Conservation (phyloP, 2,797 vertebrate genomes). For the Caiman crocodilus region DNA sequence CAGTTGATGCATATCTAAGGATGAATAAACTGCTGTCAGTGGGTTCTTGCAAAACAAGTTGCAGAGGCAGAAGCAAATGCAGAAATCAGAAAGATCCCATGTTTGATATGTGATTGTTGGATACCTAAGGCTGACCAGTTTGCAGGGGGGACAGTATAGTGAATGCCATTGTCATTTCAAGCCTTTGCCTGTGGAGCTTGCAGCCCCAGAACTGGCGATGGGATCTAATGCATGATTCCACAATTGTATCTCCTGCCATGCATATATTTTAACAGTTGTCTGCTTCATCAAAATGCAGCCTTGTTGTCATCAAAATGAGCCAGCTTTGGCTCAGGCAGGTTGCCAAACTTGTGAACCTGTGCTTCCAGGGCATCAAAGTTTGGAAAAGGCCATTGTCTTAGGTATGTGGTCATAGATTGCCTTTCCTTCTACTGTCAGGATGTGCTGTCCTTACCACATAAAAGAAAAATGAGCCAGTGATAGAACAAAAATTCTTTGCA, state of each 20-base stretch:
- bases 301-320: neutral
- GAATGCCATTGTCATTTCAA: too few relatives aligned
- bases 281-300: neutral
- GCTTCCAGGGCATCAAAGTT: rapidly evolving
- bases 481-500: neutral
- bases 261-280: too few relatives aligned
- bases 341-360: rapidly evolving
- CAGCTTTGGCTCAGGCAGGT: neutral
- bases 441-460: neutral
- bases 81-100: neutral
- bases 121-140: neutral
- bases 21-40: neutral
- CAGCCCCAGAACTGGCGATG: too few relatives aligned
- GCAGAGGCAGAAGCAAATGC: neutral
- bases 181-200: too few relatives aligned
- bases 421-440: neutral
- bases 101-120: neutral
- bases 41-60: neutral
- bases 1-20: neutral
- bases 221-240: too few relatives aligned
- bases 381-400: rapidly evolving
- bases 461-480: neutral
- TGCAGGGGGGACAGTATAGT: too few relatives aligned
- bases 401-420: neutral
- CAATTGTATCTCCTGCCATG: too few relatives aligned